A percentile compares a stretch with the other conserved stretches of the same genome.
Evolutionary conservation across 2,797 vertebrate genomes (phyloP).

Genomic region (Nannoperca australis): DNA sequence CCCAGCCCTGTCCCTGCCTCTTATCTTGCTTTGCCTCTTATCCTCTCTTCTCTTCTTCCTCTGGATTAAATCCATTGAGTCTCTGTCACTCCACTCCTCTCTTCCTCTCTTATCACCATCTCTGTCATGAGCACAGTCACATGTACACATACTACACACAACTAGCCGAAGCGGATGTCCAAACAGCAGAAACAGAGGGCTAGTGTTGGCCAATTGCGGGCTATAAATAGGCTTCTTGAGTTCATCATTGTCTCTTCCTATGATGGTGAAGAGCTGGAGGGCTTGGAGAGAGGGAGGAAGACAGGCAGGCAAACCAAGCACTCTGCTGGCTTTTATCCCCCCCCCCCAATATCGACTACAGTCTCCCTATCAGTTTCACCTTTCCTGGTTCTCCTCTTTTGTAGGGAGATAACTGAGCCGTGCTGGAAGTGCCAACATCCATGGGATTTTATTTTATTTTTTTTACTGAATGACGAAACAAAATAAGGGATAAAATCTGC

Average conservation of each 20-base stretch:
- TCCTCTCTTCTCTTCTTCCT: conserved; percentile 63
- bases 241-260: conserved; percentile 79
- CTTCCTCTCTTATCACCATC: conserved; percentile 25
- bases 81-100: conserved; percentile 52
- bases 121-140: conserved; percentile 61
- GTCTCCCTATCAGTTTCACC: conserved; percentile 55
- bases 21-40: conserved; percentile 55
- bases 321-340: conserved; percentile 43
- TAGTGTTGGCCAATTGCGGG: conserved; percentile 72
- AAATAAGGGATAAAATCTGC: conserved; percentile 6
- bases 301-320: conserved; percentile 21
- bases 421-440: not conserved
- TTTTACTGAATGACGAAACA: not conserved
- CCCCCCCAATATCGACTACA: conserved; percentile 26
- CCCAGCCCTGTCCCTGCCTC: conserved; percentile 52
- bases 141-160: conserved; percentile 62
- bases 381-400: conserved; percentile 40
- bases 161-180: conserved; percentile 72
- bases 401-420: conserved; percentile 35
- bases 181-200: conserved; percentile 74
- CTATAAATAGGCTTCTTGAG: conserved; percentile 83
- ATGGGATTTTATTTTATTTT: not conserved
- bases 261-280: conserved; percentile 76
- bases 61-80: conserved; percentile 68
- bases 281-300: conserved; percentile 51